Percentiles rank a stretch among this genome's conserved stretches.
Evolutionary conservation across 1,140 invertebrate genomes (phyloP).

Genomic region (Apocrypta bakeri): DNA sequence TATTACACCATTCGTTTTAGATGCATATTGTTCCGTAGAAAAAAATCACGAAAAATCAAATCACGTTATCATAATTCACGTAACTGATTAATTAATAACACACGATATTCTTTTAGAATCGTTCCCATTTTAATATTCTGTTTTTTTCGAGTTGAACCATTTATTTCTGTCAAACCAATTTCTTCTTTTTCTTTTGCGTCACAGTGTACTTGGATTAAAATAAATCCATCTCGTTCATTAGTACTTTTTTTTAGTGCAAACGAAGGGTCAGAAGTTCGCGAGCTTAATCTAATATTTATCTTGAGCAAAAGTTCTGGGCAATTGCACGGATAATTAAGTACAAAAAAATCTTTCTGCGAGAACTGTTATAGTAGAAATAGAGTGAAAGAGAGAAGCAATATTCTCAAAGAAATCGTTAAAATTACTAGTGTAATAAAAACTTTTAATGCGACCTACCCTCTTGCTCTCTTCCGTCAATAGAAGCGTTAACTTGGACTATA

Average conservation of each 20-base stretch:
- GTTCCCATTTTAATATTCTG: no score
- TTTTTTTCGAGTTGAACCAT: no score
- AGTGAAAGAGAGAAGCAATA: not conserved
- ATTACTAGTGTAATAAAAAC: not conserved
- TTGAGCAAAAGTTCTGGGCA: not conserved
- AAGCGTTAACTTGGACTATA: not conserved
- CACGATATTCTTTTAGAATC: no score
- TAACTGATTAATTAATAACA: no score
- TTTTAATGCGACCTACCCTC: not conserved
- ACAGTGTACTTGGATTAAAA: no score
- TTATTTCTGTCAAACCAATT: no score
- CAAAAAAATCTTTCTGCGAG: not conserved
- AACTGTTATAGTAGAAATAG: slow-evolving; percentile 2
- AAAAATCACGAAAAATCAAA: no score
- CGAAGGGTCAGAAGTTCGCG: not conserved
- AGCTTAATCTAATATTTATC: slow-evolving; percentile 24
- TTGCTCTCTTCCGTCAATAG: no score
- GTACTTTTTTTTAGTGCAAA: not conserved
- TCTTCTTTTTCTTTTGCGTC: no score
- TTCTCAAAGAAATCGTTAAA: slow-evolving; percentile 1
- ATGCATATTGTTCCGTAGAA: no score
- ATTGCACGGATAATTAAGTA: not conserved
- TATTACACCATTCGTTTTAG: no score
- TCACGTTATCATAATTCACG: no score
- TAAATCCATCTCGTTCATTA: not conserved